Conservation (phyloP, 2,888 invertebrate genomes). For the Drosophila anomalata region DNA sequence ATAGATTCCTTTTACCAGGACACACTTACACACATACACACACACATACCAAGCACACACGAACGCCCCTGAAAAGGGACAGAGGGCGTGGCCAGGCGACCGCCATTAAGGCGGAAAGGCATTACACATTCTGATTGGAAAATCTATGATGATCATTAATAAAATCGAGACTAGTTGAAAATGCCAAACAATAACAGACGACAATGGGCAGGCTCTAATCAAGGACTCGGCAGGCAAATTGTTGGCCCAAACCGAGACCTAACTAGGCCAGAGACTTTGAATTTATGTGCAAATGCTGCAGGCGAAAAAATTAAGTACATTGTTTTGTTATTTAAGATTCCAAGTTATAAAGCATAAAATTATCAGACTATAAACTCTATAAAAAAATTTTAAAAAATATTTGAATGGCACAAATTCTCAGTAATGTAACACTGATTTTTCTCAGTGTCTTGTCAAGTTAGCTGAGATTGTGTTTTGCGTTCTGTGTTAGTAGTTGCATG, state of each 20-base stretch:
- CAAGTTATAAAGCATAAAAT: background rate
- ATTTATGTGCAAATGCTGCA: slow-evolving; percentile 45
- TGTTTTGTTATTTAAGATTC: background rate
- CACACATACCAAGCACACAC: slow-evolving; percentile 8
- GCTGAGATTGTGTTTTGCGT: slow-evolving; percentile 20
- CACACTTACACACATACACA: slow-evolving; percentile 26
- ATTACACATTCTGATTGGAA: slow-evolving; percentile 71
- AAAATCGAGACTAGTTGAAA: slow-evolving; percentile 63
- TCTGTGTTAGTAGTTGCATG: slow-evolving; percentile 43
- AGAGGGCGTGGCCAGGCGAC: slow-evolving; percentile 18
- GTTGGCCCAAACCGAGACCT: slow-evolving; percentile 7
- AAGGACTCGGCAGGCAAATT: slow-evolving; percentile 43
- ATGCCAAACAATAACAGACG: slow-evolving; percentile 58
- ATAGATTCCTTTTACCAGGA: slow-evolving; percentile 51
- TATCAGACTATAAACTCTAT: background rate
- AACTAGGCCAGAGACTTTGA: slow-evolving; percentile 25
- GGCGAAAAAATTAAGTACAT: background rate
- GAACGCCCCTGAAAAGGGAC: slow-evolving; percentile 22
- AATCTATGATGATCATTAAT: slow-evolving; percentile 73
- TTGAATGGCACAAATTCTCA: background rate
- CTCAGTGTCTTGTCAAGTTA: slow-evolving; percentile 5
- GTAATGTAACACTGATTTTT: background rate
- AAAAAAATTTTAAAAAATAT: background rate
- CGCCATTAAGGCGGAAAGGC: slow-evolving; percentile 51
- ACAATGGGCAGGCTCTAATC: slow-evolving; percentile 51